Base-by-base conservation (phyloP, 1,140 invertebrate species). In the Rhopalosiphum padi region DNA sequence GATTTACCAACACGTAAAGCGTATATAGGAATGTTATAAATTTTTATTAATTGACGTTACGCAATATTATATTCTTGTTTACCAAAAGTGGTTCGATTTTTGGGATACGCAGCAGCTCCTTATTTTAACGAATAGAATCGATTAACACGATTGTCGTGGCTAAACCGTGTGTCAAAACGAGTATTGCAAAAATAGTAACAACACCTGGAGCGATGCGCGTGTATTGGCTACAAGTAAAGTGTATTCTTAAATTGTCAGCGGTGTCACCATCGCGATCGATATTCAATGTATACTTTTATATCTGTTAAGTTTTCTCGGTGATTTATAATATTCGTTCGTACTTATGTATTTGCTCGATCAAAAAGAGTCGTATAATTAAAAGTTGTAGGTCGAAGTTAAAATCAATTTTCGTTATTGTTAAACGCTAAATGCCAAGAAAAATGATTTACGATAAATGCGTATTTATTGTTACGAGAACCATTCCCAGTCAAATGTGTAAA, bases 1-100 rank as follows among this genome's bases (percentile, higher is more conserved):
- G 48, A 51, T 51, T 83, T 83, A 41, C 86, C 86, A 23, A 88
- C 25, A 30, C 43, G n/a, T 23, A n/a, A 51, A n/a, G 22, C 25
- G 35, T 43, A 30, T 88, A 48, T 53, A 55, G 18, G 35, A 22
- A 37, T 8, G 21, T 55, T 23, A 68, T 91, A 91, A 4, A 11
- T 25, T 41, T 60, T 90, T 77, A 91, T 91, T 21, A 77, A 91
- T 43, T 90, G 55, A 77, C 4, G 15, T 60, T 90, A 43, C 37
- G 88, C 37, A 41, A 90, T 51, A 46, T 82, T 41, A 22, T 41
- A 82, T 37, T 92, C 43, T 92, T 15, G 91, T 93, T 53, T 15
- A 30, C 91, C 68, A 53, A 93, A 93, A 93, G 82, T 43, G 82
- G 91, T 93, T 86, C 77, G 25, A 41, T 85, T 93, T 93, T 93